phyloP scores from a whole-genome alignment of 2,888 invertebrate species.

The Leptinotarsa juncta region DNA sequence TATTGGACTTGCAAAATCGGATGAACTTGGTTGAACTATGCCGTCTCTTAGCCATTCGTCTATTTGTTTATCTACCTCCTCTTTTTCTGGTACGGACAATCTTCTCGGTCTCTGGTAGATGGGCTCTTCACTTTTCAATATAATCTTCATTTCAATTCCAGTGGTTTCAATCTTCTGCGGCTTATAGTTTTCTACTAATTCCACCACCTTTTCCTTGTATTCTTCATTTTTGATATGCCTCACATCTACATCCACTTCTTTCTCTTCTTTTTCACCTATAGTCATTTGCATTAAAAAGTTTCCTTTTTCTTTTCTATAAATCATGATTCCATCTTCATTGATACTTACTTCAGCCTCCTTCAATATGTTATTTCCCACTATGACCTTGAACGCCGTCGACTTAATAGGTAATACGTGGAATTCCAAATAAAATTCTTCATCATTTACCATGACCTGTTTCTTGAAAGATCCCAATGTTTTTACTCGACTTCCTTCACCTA shows the following conservation, averaged over 20 bases:
- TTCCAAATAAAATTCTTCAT: slow-evolving; percentile 32
- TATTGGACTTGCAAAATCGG: slow-evolving; percentile 48
- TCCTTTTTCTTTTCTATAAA: slow-evolving; percentile 32
- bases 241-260: slow-evolving; percentile 13
- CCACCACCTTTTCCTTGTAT: slow-evolving; percentile 20
- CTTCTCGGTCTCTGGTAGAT: slow-evolving; percentile 40
- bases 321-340: slow-evolving; percentile 30
- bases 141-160: slow-evolving; percentile 28
- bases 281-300: slow-evolving; percentile 37
- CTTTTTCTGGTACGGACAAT: slow-evolving; percentile 38
- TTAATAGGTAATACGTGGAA: slow-evolving; percentile 40
- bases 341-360: slow-evolving; percentile 38
- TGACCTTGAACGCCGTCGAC: slow-evolving; percentile 31
- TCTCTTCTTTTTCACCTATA: slow-evolving; percentile 11
- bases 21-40: slow-evolving; percentile 45
- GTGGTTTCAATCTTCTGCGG: slow-evolving; percentile 28
- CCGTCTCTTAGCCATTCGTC: slow-evolving; percentile 41
- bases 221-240: slow-evolving; percentile 38
- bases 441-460: slow-evolving; percentile 35
- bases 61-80: slow-evolving; percentile 29
- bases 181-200: slow-evolving; percentile 18
- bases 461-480: slow-evolving; percentile 39
- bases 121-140: slow-evolving; percentile 34
- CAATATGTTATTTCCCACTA: slow-evolving; percentile 41
- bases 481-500: slow-evolving; percentile 36